Conservation (phyloP, 2,888 invertebrate species). For the Linyphia triangularis region DNA sequence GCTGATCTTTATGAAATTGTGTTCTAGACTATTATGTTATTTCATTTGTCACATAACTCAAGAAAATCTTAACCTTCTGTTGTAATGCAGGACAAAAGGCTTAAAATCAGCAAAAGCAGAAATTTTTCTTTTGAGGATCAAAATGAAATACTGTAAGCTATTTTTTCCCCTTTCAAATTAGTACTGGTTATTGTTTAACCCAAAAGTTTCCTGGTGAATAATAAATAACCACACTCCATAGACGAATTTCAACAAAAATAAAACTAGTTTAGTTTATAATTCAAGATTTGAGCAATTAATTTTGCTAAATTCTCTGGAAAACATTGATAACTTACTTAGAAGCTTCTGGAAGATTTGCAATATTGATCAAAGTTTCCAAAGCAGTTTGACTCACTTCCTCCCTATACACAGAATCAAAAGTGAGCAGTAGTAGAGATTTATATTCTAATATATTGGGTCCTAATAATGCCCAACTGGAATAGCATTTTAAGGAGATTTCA, state of each 20-base stretch:
- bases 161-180: too few species aligned
- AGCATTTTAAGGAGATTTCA: slow-evolving; percentile 79
- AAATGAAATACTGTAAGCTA: too few species aligned
- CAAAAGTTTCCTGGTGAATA: too few species aligned
- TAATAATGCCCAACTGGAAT: slow-evolving; percentile 83
- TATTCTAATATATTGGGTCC: slow-evolving; percentile 78
- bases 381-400: slow-evolving; percentile 83
- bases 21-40: too few species aligned
- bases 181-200: too few species aligned
- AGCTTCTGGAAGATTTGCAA: slow-evolving; percentile 84
- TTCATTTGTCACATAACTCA: too few species aligned
- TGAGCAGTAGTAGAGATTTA: slow-evolving; percentile 78
- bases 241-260: background rate
- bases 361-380: slow-evolving; percentile 84
- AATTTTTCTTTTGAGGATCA: too few species aligned
- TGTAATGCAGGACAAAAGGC: too few species aligned
- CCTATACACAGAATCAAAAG: slow-evolving; percentile 79
- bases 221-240: too few species aligned
- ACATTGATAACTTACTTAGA: slow-evolving; percentile 80
- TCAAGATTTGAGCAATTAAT: background rate
- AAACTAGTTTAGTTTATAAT: background rate
- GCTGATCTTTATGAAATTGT: too few species aligned
- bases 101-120: too few species aligned
- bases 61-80: too few species aligned
- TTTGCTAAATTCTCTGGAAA: background rate